Conservation (phyloP, 2,888 invertebrate species). For the Agrotis exclamationis region DNA sequence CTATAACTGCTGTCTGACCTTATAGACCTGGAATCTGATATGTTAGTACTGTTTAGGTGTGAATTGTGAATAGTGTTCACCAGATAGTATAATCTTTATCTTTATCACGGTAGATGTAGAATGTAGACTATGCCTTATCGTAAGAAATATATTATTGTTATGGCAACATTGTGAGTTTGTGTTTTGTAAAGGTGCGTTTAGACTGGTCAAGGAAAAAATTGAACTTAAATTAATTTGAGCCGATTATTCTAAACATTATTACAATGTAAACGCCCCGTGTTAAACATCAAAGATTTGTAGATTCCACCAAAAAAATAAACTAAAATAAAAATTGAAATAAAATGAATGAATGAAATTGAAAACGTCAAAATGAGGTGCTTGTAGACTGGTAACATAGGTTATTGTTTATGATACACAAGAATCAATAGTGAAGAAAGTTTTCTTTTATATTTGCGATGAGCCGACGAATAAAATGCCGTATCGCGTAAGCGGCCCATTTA, state of each 20-base stretch:
- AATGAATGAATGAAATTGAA: constrained; percentile 4
- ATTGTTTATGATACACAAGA: neutral
- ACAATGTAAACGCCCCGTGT: neutral
- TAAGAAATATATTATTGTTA: constrained; percentile 18
- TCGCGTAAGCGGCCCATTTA: constrained; percentile 33
- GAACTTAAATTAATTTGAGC: neutral
- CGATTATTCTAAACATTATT: too few relatives aligned
- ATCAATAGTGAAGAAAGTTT: neutral
- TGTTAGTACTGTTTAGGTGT: neutral
- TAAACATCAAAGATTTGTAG: neutral
- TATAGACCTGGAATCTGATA: constrained; percentile 15
- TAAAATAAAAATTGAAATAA: neutral
- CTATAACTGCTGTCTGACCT: constrained; percentile 12
- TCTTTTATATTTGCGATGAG: neutral
- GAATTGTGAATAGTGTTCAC: neutral
- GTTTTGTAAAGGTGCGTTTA: neutral
- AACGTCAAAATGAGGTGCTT: too few relatives aligned
- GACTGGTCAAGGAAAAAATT: neutral
- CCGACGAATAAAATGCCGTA: too few relatives aligned
- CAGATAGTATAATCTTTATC: constrained; percentile 8
- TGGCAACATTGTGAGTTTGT: too few relatives aligned
- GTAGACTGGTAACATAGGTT: too few relatives aligned
- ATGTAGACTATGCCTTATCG: constrained; percentile 9
- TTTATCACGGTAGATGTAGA: neutral
- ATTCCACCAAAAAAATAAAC: neutral